A percentile compares a stretch with the other conserved stretches of the same genome.
Evolutionary conservation across 2,113 vertebrate species (phyloP).

Genomic region (Malurus alboscapulatus): DNA sequence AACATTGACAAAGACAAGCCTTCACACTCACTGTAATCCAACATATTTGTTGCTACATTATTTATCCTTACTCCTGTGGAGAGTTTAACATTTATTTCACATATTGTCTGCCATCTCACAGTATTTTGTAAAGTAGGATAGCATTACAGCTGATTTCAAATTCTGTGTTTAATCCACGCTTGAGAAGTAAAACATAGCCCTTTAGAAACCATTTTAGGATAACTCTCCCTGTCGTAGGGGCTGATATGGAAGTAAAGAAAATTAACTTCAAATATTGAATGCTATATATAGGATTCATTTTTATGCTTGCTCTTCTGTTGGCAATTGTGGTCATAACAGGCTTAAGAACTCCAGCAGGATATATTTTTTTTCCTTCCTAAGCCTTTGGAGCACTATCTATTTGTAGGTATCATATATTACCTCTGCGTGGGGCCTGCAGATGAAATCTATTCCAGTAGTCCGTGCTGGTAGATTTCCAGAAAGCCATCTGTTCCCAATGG

Average conservation of each 20-base stretch:
- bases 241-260: neutral
- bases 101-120: neutral
- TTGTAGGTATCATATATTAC: conserved; percentile 64
- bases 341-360: conserved; percentile 29
- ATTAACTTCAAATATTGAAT: neutral
- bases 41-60: neutral
- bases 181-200: neutral
- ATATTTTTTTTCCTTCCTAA: conserved; percentile 13
- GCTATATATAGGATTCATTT: conserved; percentile 14
- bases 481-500: conserved; percentile 70
- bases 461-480: conserved; percentile 60
- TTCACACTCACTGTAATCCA: neutral
- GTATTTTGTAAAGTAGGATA: neutral
- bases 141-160: neutral
- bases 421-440: conserved; percentile 59
- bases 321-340: conserved; percentile 23
- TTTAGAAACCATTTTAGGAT: neutral
- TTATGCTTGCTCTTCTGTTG: neutral
- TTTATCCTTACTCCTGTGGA: neutral
- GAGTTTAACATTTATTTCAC: neutral
- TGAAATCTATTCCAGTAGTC: conserved; percentile 62
- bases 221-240: neutral
- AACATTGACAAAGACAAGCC: neutral
- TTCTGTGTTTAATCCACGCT: neutral
- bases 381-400: conserved; percentile 55